phyloP scores from a whole-genome alignment of 2,888 invertebrate genomes.

The Ectemnius cavifrons region DNA sequence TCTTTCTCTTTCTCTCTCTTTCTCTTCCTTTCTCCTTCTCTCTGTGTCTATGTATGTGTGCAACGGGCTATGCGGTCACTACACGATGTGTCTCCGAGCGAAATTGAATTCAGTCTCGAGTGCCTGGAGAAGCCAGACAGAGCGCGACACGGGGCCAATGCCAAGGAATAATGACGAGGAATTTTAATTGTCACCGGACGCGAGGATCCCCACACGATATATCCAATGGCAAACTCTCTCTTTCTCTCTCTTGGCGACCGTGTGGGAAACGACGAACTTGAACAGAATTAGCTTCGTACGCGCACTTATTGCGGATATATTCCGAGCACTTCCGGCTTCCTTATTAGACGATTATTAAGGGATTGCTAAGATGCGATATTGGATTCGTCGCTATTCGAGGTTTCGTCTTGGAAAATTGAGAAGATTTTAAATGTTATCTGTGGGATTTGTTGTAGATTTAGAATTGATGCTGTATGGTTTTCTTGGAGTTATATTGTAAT shows the following conservation, averaged over 20 bases:
- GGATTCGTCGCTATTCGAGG: too few relatives aligned
- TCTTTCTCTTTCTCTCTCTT: too few relatives aligned
- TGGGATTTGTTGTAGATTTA: too few relatives aligned
- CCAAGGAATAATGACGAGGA: constrained; percentile 40
- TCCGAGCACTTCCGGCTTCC: too few relatives aligned
- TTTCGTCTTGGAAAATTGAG: too few relatives aligned
- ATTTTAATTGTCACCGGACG: constrained; percentile 33
- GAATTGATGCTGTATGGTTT: too few relatives aligned
- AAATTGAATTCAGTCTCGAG: not conserved
- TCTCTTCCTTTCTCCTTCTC: too few relatives aligned
- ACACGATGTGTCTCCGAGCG: not conserved
- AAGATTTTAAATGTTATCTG: too few relatives aligned
- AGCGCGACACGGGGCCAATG: constrained; percentile 5
- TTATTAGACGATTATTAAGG: not conserved
- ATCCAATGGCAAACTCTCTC: constrained; percentile 29
- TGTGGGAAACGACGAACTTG: constrained; percentile 31
- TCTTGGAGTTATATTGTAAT: too few relatives aligned
- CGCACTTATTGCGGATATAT: constrained; percentile 25
- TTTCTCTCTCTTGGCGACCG: not conserved
- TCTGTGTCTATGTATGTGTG: not conserved
- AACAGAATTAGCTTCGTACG: constrained; percentile 21
- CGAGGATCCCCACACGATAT: constrained; percentile 12
- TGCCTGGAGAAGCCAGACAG: not conserved
- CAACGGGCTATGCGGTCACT: too few relatives aligned
- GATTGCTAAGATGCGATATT: too few relatives aligned